phyloP scores from a whole-genome alignment of 2,888 invertebrate species.

The Scrobipalpa atriplicella region DNA sequence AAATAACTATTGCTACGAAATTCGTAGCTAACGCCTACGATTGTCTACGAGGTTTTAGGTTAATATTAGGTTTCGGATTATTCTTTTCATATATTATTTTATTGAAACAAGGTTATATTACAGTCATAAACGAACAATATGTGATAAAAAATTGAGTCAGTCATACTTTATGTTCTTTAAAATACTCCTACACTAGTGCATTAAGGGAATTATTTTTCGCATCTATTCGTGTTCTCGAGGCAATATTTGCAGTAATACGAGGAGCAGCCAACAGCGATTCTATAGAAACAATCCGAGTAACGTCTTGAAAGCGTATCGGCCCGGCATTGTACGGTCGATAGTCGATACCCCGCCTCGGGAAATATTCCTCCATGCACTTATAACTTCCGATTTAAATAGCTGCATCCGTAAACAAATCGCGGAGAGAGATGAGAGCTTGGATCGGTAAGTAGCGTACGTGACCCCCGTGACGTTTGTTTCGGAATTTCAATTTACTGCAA shows the following conservation, averaged over 20 bases:
- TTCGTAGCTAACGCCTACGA: too few relatives aligned
- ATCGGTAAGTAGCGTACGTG: slow-evolving; percentile 36
- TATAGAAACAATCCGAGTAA: slow-evolving; percentile 50
- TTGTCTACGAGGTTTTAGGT: too few relatives aligned
- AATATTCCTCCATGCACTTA: slow-evolving; percentile 50
- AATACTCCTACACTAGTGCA: too few relatives aligned
- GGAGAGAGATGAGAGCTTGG: slow-evolving; percentile 36
- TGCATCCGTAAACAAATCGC: slow-evolving; percentile 46
- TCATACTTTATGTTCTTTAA: too few relatives aligned
- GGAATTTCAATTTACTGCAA: slow-evolving; percentile 19
- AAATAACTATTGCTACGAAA: too few relatives aligned
- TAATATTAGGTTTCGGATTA: too few relatives aligned
- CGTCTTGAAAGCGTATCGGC: slow-evolving; percentile 61
- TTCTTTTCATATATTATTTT: too few relatives aligned
- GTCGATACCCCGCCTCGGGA: slow-evolving; percentile 47
- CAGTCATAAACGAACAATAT: too few relatives aligned
- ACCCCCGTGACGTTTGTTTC: slow-evolving; percentile 9
- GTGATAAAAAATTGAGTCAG: too few relatives aligned
- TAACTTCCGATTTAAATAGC: slow-evolving; percentile 56
- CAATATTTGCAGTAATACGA: slow-evolving; percentile 41
- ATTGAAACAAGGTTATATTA: too few relatives aligned
- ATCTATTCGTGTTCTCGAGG: slow-evolving; percentile 13
- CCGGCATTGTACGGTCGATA: slow-evolving; percentile 50
- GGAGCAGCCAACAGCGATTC: slow-evolving; percentile 47
- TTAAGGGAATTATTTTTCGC: background rate